Base-by-base conservation (phyloP, 37 sponge, comb jelly and placozoan genomes). In the Dysidea cf. avara region DNA sequence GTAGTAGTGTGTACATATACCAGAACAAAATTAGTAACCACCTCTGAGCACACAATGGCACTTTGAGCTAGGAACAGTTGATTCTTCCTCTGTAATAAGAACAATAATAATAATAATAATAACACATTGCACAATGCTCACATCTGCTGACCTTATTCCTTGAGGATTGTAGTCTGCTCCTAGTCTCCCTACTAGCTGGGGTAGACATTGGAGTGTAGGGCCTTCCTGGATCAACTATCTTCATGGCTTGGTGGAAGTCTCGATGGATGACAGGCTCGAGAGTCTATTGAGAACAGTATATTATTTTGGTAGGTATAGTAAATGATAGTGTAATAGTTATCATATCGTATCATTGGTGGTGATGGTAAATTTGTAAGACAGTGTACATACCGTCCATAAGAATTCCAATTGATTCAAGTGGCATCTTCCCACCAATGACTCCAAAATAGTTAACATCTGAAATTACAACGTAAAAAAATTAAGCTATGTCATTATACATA, bases 361-460 rank as follows among this genome's bases (percentile, higher is more conserved):
- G 12, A 65, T 33, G 52, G 31, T 5, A 53, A 43, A 11, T 64
- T 35, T 6, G 17, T 13, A 18, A 20, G 14, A 5, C 9, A 21
- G 25, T 14, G 20, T 16, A 68, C 81, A 64, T 56, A 89, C 90
- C 36, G 85, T 83, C 66, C 76, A 76, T 16, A 89, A 39, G 40
- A 57, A 74, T n/a, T 79, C 74, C 72, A 89, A 20, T 25, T 83
- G 81, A 49, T 62, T 35, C n/a, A 80, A 54, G 14, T 40, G 64
- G 43, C 85, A 79, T 58, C 90, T 34, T 46, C 52, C 11, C 0
- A 89, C 38, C 17, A 89, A 52, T 12, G 61, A 46, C 29, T 50
- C 43, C 32, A 83, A 61, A 18, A 89, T 58, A 18, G 31, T 57
- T 54, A 73, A 56, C 9, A 83, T 24, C 90, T 89, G 64, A 14